Conservation (phyloP, 2,888 invertebrate genomes). For the Tipula lateralis region DNA sequence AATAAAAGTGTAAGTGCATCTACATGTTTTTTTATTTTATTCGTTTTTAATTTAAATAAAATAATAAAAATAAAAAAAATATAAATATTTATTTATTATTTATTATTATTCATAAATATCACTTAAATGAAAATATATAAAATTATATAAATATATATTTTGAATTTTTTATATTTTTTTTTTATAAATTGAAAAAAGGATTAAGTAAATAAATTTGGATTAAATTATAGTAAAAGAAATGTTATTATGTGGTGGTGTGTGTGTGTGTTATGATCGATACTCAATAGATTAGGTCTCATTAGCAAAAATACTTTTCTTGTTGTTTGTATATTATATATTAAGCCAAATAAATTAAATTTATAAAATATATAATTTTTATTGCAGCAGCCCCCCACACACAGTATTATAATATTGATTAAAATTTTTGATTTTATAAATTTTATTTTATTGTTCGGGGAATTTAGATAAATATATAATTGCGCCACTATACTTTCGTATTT, state of each 20-base stretch:
- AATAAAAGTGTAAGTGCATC: background rate
- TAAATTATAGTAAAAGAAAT: background rate
- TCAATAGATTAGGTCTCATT: background rate
- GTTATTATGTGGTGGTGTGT: background rate
- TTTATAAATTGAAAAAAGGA: background rate
- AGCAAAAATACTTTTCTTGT: background rate
- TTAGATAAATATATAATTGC: background rate
- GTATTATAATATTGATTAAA: background rate
- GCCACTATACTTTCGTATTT: background rate
- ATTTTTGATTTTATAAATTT: background rate
- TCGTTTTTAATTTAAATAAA: background rate
- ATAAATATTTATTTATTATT: background rate
- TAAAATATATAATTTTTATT: background rate
- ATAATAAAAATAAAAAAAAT: background rate
- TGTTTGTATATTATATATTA: background rate
- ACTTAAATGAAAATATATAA: background rate
- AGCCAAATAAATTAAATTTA: background rate
- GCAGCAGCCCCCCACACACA: conserved; percentile 6
- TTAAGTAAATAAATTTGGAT: background rate
- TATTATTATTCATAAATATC: background rate
- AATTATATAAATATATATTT: background rate
- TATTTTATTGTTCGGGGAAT: background rate
- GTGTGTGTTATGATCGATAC: background rate
- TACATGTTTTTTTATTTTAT: conserved; percentile 6
- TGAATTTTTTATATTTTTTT: background rate